Evolutionary conservation across 2,797 vertebrate species (phyloP).

Genomic region (Bradypodion ventrale): DNA sequence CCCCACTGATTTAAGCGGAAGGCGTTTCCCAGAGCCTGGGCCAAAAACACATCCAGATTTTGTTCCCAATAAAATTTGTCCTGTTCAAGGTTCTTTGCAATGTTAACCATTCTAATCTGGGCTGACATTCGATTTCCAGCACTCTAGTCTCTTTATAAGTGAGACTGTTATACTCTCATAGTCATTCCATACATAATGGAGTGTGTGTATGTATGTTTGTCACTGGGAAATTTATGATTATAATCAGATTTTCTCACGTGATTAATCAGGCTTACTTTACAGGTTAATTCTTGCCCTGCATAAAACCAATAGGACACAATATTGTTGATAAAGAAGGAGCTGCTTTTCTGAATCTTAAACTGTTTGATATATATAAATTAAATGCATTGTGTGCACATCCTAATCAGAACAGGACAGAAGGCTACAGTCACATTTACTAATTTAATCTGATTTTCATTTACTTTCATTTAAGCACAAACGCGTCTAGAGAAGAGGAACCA

Average conservation of each 20-base stretch:
- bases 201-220: too few species aligned
- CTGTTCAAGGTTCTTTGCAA: neutral
- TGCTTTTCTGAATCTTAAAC: too few species aligned
- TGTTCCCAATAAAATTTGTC: neutral
- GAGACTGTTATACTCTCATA: too few species aligned
- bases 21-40: neutral
- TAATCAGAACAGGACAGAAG: neutral
- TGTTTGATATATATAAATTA: neutral
- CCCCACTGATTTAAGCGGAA: neutral
- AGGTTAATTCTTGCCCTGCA: neutral
- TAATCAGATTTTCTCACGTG: neutral
- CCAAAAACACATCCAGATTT: neutral
- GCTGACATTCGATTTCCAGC: neutral
- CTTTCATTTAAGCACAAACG: too few species aligned
- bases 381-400: neutral
- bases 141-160: neutral
- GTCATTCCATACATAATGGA: neutral
- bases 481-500: too few species aligned
- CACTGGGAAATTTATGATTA: neutral
- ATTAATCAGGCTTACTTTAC: neutral
- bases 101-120: neutral
- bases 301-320: neutral
- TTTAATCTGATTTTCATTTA: too few species aligned
- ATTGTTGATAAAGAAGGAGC: neutral
- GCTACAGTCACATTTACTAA: neutral